A percentile compares a stretch with the other conserved stretches of the same genome.
phyloP scores from a whole-genome alignment of 1,140 invertebrate species.

The Drosophila tropicalis region DNA sequence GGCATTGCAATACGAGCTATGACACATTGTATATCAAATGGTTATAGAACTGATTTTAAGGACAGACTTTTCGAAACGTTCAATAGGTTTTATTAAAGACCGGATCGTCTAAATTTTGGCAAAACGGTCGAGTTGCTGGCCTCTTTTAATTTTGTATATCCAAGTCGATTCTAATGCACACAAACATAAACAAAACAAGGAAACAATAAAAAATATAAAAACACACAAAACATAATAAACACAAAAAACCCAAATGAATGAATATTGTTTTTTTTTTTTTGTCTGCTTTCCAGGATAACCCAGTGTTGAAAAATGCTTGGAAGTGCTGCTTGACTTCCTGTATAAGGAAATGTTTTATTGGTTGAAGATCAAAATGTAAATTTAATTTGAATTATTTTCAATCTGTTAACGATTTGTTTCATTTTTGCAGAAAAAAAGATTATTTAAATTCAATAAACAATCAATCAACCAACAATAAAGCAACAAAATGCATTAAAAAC shows the following conservation, averaged over 20 bases:
- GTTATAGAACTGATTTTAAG: too few species aligned
- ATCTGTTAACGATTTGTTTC: not conserved
- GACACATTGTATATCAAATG: too few species aligned
- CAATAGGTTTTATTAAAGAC: not conserved
- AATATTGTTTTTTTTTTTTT: not conserved
- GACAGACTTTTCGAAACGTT: too few species aligned
- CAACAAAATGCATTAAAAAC: slow-evolving; percentile 45
- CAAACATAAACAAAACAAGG: slow-evolving; percentile 1
- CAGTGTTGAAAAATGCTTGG: not conserved
- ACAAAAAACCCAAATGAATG: not conserved
- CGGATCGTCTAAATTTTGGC: not conserved
- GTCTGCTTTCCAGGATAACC: not conserved
- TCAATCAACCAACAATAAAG: slow-evolving; percentile 25
- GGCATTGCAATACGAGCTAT: not conserved
- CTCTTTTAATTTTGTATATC: too few species aligned
- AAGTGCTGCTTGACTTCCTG: too few species aligned
- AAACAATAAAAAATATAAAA: not conserved
- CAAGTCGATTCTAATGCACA: not conserved
- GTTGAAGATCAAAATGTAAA: too few species aligned
- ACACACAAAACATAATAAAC: slow-evolving; percentile 1
- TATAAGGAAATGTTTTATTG: too few species aligned
- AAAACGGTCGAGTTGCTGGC: too few species aligned
- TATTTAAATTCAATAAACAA: slow-evolving; percentile 19
- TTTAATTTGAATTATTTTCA: too few species aligned
- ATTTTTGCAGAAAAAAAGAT: slow-evolving; percentile 9